Conservation (phyloP, 2,888 invertebrate genomes). For the Allygus modestus region DNA sequence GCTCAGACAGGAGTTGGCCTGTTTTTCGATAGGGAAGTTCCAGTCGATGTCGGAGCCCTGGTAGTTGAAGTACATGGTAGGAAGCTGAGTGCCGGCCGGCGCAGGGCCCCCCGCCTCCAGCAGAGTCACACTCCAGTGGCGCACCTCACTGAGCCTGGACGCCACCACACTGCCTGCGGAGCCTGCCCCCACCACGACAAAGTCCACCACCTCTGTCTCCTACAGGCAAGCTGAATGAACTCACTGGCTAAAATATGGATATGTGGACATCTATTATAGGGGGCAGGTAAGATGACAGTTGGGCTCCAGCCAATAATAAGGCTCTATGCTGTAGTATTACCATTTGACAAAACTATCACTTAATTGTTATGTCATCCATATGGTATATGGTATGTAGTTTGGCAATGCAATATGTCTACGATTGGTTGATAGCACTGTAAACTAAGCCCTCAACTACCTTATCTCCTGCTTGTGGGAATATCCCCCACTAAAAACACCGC, state of each 20-base stretch:
- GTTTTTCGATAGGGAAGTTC: conserved; percentile 59
- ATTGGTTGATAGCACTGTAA: no score
- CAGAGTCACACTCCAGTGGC: conserved; percentile 57
- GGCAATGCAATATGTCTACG: no score
- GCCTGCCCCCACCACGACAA: conserved; percentile 47
- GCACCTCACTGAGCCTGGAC: conserved; percentile 58
- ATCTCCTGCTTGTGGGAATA: no score
- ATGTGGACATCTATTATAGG: background rate
- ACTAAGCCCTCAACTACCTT: no score
- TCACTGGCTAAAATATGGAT: background rate
- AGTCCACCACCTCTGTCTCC: conserved; percentile 55
- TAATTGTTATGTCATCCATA: no score
- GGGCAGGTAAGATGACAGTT: no score
- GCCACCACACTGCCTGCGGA: conserved; percentile 61
- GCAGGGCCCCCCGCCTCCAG: conserved; percentile 62
- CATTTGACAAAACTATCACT: background rate
- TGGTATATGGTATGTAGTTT: no score
- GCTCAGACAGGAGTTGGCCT: conserved; percentile 57
- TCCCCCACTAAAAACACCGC: no score
- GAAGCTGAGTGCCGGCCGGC: conserved; percentile 56
- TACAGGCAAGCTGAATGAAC: background rate
- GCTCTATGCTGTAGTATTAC: no score
- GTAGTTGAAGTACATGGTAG: conserved; percentile 60
- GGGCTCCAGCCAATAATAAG: no score
- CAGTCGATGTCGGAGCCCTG: conserved; percentile 62